Evolutionary conservation across 2,113 vertebrate species (phyloP), one percentile per base, ranked within the genome.

Genomic region (Eleginops maclovinus): DNA sequence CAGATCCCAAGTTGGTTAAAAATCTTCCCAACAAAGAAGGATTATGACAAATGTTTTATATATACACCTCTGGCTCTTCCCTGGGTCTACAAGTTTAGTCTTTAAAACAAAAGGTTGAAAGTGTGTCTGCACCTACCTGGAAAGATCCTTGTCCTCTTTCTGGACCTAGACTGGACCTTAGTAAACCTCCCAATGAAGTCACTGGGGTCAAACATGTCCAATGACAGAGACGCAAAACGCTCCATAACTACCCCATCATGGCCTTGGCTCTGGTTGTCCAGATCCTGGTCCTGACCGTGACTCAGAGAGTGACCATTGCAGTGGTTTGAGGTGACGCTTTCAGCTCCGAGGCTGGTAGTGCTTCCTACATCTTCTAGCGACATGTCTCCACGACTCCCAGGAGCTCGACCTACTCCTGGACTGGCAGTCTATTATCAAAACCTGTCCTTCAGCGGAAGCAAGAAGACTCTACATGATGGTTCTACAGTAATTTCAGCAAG

Each of bases 141-240:
- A 88, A 97, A 93, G 89, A 99, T 89, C 72, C 95, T 91, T 14
- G 95, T 95, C 91, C 96, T 96, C 88, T 96, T 98, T 92, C 92
- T 96, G 64, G 94, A 88, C 75, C 94, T 96, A 11, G 94, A 88
- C 72, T 96, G 96, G 84, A 97, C 95, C 87, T 96, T 96, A 44
- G 94, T 91, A 90, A 96, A 94, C 70, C 93, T 97, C 70, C 96
- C 97, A 36, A 93, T 96, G 72, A 94, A 93, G 85, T 96, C 96
- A 73, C 94, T 95, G 87, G 94, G 95, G 28, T 95, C 85, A 44
- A 96, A 95, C 79, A 96, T 94, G 79, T 97, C 96, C 82, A 95
- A 77, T 0, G 96, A 95, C 58, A 98, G 91, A 75, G 93, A 96
- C 79, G 89, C 93, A 7, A 95, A 93, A 84, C 95, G 93, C 73